A percentile compares a stretch with the other conserved stretches of the same genome.
Conservation (phyloP, 2,888 invertebrate species). For the Acrobasis repandana region DNA sequence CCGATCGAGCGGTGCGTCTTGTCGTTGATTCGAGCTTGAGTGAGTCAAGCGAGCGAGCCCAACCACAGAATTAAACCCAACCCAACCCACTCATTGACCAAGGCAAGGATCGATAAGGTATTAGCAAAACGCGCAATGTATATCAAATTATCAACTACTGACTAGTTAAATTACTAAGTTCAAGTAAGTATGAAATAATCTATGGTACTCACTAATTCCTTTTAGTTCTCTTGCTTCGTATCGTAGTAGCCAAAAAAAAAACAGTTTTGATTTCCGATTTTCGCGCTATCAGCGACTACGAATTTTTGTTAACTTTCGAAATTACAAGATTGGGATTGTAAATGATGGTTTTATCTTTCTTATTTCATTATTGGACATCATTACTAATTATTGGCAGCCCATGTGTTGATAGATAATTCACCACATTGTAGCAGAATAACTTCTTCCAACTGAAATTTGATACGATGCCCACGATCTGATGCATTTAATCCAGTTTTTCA, state of each 20-base stretch:
- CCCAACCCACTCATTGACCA: no score
- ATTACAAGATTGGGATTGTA: neutral
- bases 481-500: neutral
- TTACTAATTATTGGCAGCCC: neutral
- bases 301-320: neutral
- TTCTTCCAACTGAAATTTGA: neutral
- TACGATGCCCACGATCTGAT: neutral
- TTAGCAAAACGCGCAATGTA: no score
- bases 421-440: neutral
- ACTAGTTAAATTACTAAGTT: constrained; percentile 36
- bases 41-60: no score
- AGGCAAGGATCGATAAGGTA: no score
- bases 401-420: neutral
- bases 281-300: constrained; percentile 9
- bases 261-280: neutral
- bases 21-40: no score
- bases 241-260: neutral
- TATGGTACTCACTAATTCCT: no score
- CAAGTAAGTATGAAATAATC: neutral
- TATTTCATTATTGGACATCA: neutral
- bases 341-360: neutral
- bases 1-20: no score
- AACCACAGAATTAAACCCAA: no score
- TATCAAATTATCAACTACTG: neutral
- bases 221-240: no score